Percentiles rank a stretch among this genome's conserved stretches.
phyloP scores from a whole-genome alignment of 1,140 invertebrate genomes.

The Pemphigus obesinymphae region DNA sequence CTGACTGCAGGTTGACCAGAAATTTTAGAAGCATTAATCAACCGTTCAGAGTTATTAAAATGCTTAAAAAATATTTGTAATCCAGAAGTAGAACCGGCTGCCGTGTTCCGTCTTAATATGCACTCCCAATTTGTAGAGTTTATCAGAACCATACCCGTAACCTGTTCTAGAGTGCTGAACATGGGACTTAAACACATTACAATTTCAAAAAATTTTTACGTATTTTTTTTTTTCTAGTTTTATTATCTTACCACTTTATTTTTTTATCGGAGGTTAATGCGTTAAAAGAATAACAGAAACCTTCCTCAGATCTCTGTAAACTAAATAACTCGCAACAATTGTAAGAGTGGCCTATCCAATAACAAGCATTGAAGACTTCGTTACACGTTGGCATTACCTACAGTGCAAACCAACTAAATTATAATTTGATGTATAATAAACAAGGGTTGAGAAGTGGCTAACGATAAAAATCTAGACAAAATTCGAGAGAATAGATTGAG shows the following conservation, averaged over 20 bases:
- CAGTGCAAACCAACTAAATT: too few species aligned
- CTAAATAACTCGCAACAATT: constrained; percentile 48
- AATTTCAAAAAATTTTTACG: too few species aligned
- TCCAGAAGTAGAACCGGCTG: constrained; percentile 46
- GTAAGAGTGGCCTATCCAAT: constrained; percentile 47
- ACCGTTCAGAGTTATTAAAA: constrained; percentile 38
- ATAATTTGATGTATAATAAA: too few species aligned
- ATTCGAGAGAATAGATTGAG: too few species aligned
- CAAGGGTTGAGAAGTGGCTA: too few species aligned
- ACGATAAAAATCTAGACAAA: too few species aligned
- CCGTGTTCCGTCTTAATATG: constrained; percentile 43
- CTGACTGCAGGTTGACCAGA: constrained; percentile 44
- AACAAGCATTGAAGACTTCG: constrained; percentile 48
- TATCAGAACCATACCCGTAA: not conserved
- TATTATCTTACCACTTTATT: constrained; percentile 20
- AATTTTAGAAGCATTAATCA: constrained; percentile 41
- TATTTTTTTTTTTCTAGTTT: not conserved
- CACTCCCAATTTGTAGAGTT: constrained; percentile 29
- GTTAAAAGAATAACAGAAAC: constrained; percentile 50
- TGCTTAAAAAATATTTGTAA: constrained; percentile 47
- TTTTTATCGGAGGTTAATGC: constrained; percentile 45
- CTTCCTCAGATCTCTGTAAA: constrained; percentile 48
- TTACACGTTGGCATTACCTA: constrained; percentile 47
- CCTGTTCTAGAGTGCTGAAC: not conserved
- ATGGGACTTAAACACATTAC: not conserved